Evolutionary conservation across 2,113 vertebrate genomes (phyloP), one percentile per base, ranked within the genome.

Genomic region (Nematolebias whitei): DNA sequence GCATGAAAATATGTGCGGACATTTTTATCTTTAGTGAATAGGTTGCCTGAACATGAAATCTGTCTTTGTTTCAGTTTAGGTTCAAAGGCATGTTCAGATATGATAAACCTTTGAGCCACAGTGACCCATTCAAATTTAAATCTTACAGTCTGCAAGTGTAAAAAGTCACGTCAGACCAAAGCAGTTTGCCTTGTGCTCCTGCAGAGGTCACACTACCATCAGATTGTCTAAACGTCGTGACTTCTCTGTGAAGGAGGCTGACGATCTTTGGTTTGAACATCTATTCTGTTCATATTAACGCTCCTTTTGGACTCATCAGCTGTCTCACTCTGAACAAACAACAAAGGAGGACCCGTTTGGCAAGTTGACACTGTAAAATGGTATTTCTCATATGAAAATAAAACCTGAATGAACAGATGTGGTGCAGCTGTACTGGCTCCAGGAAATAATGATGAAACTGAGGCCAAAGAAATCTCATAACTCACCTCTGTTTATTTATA

Each of bases 171-270:
- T 58, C 39, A 58, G 16, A 26, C 22, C 22, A 58, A 12, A 23
- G 40, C 12, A 43, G 55, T 43, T 41, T 24, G 55, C 39, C 6
- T 43, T 18, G 23, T 43, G 23, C 26, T 44, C 56, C 56, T 43
- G 56, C 40, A 58, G 56, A 58, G 56, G 56, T 43, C 40, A 26
- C 40, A 26, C 40, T 57, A 16, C 14, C 23, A 57, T 43, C 39
- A 14, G 22, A 39, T 23, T 57, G 38, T 12, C 55, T 23, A 24
- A 16, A 2, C 2, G 22, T 13, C 23, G 18, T 26, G 40, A 57
- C 39, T 43, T 43, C 40, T 26, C 20, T 16, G 38, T 23, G 19
- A 24, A 19, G 13, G n/a, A 57, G 7, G 38, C 38, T 22, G n/a
- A 20, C 20, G 7, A 22, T 12, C 2, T 8, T 35, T 56, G 0